phyloP scores from a whole-genome alignment of 2,888 invertebrate genomes.

The Dicyrtomina minuta region DNA sequence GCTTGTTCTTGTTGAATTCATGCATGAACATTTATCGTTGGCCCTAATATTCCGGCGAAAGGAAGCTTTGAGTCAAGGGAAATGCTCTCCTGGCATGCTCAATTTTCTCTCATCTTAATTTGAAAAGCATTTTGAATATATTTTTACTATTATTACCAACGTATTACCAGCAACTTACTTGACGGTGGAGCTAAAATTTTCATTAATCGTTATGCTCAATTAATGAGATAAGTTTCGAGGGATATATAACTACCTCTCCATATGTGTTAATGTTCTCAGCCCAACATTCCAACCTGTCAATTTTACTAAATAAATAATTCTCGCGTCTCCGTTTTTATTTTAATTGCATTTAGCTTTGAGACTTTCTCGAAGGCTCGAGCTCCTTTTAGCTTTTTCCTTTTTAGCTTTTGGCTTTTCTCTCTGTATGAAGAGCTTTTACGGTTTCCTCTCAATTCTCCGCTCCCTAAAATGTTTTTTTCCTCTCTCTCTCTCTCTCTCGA shows the following conservation, averaged over 20 bases:
- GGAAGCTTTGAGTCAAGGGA: slow-evolving; percentile 14
- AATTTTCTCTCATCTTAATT: slow-evolving; percentile 33
- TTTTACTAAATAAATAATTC: slow-evolving; percentile 30
- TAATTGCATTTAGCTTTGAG: neutral
- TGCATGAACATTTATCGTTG: slow-evolving; percentile 30
- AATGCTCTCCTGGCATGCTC: slow-evolving; percentile 19
- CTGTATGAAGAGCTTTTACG: no score
- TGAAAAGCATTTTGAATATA: slow-evolving; percentile 25
- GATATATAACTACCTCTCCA: slow-evolving; percentile 18
- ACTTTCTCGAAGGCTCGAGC: no score
- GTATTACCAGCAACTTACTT: slow-evolving; percentile 17
- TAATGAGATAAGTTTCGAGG: slow-evolving; percentile 25
- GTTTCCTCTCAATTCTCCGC: no score
- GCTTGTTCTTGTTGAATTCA: neutral
- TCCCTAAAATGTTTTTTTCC: no score
- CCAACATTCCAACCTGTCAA: slow-evolving; percentile 26
- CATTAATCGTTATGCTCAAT: slow-evolving; percentile 28
- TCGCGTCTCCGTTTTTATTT: neutral
- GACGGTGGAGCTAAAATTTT: slow-evolving; percentile 24
- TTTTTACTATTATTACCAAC: slow-evolving; percentile 17
- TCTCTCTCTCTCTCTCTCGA: no score
- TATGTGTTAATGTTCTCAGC: slow-evolving; percentile 14
- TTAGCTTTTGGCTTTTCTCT: neutral
- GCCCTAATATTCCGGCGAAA: slow-evolving; percentile 31
- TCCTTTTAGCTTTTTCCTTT: no score